Base-by-base conservation (phyloP, 2,888 invertebrate species). In the Drosophila anceps region DNA sequence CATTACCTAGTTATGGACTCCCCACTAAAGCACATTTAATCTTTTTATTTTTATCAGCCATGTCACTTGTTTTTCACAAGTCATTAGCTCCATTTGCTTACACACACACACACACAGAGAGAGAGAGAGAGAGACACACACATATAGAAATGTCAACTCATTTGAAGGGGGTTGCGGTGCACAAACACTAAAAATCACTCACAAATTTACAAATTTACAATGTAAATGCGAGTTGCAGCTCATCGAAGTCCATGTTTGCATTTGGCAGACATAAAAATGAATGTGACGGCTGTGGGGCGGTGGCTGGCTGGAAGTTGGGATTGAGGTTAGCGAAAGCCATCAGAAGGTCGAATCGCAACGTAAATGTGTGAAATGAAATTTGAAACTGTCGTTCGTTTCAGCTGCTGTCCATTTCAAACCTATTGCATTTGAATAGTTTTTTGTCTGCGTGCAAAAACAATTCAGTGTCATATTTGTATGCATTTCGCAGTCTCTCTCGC, bases 351-450 rank as follows among this genome's bases (percentile, higher is more conserved):
- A 27, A 69, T 69, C 59, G 65, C 24, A 53, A 43, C 67, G 70
- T 73, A 76, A 84, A 84, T 84, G 84, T 84, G 84, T 74, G 82
- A 84, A 84, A 82, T 85, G 82, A 78, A 83, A 82, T 83, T 84
- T 69, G 69, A 85, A 78, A 82, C 69, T 76, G 65, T 69, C 54
- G 72, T 44, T 69, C 71, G 33, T 39, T 48, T 62, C 41, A 31
- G 35, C 58, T 39, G 59, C 39, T 55, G 74, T 54, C 43, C 70
- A 62, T 51, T 64, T 59, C 58, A 41, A 35, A 39, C 55, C 65
- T 63, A 62, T 59, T 72, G 60, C 72, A 66, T 63, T 78, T 69
- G 62, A 69, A 67, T 81, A 69, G 63, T 65, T 79, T 67, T 73
- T 81, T 18, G 29, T 24, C 24, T 8, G 70, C 70, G 75, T 76